Evolutionary conservation across 2,113 vertebrate species (phyloP).

Genomic region (Periophthalmus modestus): DNA sequence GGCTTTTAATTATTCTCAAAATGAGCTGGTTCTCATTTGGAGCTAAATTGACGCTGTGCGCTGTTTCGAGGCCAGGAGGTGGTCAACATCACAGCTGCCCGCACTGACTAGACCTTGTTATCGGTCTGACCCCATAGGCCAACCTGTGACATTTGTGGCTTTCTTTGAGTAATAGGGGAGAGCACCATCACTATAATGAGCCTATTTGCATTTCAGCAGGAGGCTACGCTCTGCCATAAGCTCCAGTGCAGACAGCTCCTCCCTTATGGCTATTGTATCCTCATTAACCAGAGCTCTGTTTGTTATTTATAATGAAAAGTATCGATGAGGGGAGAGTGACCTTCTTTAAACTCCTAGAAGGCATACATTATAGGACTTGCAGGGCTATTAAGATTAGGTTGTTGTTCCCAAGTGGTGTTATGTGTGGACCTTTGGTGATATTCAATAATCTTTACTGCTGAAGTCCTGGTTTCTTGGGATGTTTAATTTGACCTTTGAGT

Average conservation of each 20-base stretch:
- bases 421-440: background rate
- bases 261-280: constrained; percentile 33
- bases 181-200: constrained; percentile 70
- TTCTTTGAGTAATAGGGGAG: constrained; percentile 43
- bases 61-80: constrained; percentile 33
- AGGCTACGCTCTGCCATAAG: constrained; percentile 22
- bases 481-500: background rate
- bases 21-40: constrained; percentile 28
- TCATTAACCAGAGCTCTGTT: constrained; percentile 61
- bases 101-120: constrained; percentile 65
- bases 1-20: constrained; percentile 50
- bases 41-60: constrained; percentile 12
- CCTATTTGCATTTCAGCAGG: constrained; percentile 69
- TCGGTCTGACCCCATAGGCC: constrained; percentile 49
- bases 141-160: constrained; percentile 47
- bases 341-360: background rate
- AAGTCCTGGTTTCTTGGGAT: background rate
- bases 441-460: background rate
- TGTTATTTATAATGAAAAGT: constrained; percentile 41
- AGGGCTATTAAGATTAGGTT: background rate
- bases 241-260: constrained; percentile 23
- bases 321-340: constrained; percentile 20
- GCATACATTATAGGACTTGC: background rate
- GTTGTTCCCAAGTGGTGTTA: background rate
- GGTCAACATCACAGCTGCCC: constrained; percentile 56